Evolutionary conservation across 2,888 invertebrate species (phyloP), one percentile per base, ranked within the genome.

Genomic region (Campaea margaritaria): DNA sequence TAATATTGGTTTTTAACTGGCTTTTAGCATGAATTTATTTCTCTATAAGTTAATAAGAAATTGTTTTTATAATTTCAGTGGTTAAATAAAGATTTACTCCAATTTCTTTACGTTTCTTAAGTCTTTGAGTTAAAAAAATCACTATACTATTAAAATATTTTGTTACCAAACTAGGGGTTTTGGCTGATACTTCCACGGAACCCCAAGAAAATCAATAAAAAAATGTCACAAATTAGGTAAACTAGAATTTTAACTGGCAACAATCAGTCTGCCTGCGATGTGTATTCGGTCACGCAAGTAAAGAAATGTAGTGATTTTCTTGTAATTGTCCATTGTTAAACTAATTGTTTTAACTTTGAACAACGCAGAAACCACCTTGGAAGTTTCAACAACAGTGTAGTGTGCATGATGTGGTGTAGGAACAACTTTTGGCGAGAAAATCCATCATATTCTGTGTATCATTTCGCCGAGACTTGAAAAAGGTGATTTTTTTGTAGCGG

Each of bases 401-500:
- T 39, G 44, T 53, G 27, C 31, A 50, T 42, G 58, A 63, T 66
- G 64, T 59, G 41, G 52, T 43, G 34, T 42, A 48, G n/a, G n/a
- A 21, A n/a, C 49, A 55, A 52, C 46, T 64, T 64, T 68, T 65
- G 67, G 68, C 56, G 56, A 63, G 67, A 64, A 67, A 64, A 56
- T 63, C 48, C 43, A 52, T 55, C 57, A 59, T 64, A 59, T 58
- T 50, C 58, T 60, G 65, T 62, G 52, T 62, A 62, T 56, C 49
- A 67, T 58, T 56, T 64, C 51, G 43, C 64, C 44, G 65, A 58
- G 57, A 55, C 45, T 52, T 64, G 79, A 82, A 83, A 83, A 78
- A 75, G 65, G 73, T 72, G 76, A 75, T 83, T 84, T 21, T 83
- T 85, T 83, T 84, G 71, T 74, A 69, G 63, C 69, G 74, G 73